These are phyloP conservation scores for Drosophila navojoa DNA, from an alignment of 1,140 invertebrate genomes.

Conservation along the genomic window DNA sequence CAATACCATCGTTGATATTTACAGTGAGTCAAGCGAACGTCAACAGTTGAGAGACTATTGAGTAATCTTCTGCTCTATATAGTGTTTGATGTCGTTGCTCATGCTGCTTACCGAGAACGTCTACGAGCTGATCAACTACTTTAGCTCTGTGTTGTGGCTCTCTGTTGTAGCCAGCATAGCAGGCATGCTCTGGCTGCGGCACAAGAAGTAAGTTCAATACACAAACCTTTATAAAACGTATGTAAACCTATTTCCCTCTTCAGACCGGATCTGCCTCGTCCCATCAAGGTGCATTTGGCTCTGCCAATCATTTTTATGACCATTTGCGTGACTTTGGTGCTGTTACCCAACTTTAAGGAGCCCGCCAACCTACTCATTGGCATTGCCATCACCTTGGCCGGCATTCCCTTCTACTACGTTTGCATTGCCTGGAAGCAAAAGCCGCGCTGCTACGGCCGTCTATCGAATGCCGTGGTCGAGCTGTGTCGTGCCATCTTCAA, in stretches of 20 bases:
- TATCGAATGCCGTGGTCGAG: constrained; percentile 69
- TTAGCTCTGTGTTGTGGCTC: constrained; percentile 92
- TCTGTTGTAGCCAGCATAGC: constrained; percentile 90
- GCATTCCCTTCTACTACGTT: constrained; percentile 95
- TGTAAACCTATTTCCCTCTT: constrained; percentile 4
- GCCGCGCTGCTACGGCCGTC: constrained; percentile 74
- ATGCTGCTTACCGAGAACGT: constrained; percentile 90
- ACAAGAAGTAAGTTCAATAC: constrained; percentile 83
- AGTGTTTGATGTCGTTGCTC: constrained; percentile 89
- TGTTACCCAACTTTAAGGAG: constrained; percentile 90
- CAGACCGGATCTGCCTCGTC: constrained; percentile 89
- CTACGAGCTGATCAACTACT: constrained; percentile 90
- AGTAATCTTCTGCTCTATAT: constrained; percentile 76
- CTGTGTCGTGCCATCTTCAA: constrained; percentile 80
- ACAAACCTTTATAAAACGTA: background rate
- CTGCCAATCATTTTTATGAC: constrained; percentile 93
- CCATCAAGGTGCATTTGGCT: constrained; percentile 91
- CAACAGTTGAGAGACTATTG: background rate
- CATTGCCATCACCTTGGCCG: constrained; percentile 91
- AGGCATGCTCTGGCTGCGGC: constrained; percentile 91
- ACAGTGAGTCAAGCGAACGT: constrained; percentile 85
- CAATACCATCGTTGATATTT: constrained; percentile 92
- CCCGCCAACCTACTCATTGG: constrained; percentile 94
- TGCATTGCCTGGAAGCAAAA: constrained; percentile 95
- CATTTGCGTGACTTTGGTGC: constrained; percentile 92